phyloP scores from a whole-genome alignment of 1,140 invertebrate species.

The Nebria ingens region DNA sequence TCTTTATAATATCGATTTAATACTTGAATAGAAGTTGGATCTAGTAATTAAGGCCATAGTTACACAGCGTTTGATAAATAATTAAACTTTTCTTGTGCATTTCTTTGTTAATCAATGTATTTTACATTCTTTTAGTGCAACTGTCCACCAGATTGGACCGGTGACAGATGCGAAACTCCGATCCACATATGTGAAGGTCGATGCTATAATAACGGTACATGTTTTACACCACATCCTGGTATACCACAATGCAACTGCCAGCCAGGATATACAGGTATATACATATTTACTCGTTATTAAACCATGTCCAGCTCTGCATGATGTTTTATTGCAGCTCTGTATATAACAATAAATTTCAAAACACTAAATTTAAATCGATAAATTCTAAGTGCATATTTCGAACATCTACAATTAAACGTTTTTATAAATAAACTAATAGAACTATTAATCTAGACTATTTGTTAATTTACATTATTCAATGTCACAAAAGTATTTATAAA shows the following conservation, averaged over 20 bases:
- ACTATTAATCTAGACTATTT: no score
- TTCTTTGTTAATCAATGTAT: no score
- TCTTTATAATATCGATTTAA: no score
- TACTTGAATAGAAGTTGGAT: no score
- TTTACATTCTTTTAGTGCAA: slow-evolving; percentile 37
- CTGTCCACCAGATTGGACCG: slow-evolving; percentile 53
- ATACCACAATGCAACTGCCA: slow-evolving; percentile 44
- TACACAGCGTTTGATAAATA: no score
- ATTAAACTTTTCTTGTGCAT: no score
- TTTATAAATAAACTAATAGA: no score
- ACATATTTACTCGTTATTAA: slow-evolving; percentile 36
- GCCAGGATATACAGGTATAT: slow-evolving; percentile 40
- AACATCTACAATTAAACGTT: slow-evolving; percentile 18
- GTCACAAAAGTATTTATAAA: no score
- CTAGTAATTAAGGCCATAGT: no score
- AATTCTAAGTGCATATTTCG: background rate
- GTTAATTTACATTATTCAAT: no score
- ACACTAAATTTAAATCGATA: background rate
- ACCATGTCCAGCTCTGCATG: slow-evolving; percentile 21
- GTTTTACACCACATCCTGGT: slow-evolving; percentile 31
- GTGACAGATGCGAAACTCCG: slow-evolving; percentile 51
- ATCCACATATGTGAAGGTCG: slow-evolving; percentile 40
- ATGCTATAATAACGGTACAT: slow-evolving; percentile 49
- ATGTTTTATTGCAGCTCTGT: slow-evolving; percentile 19
- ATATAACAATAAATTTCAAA: slow-evolving; percentile 8